phyloP scores from a whole-genome alignment of 1,140 invertebrate species.

The Campoletis sonorensis region DNA sequence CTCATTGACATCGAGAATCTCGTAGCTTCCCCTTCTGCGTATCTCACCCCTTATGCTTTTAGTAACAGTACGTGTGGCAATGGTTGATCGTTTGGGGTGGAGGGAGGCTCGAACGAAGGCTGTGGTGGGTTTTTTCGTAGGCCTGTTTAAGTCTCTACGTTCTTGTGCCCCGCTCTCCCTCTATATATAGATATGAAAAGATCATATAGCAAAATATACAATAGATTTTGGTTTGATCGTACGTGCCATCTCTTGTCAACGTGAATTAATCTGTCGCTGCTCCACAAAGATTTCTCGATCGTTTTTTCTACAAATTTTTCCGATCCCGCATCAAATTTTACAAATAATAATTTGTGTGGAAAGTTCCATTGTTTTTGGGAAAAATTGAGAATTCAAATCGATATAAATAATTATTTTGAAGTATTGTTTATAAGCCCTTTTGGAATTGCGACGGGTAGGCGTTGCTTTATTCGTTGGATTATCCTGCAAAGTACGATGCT shows the following conservation, averaged over 20 bases:
- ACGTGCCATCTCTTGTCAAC: slow-evolving; percentile 40
- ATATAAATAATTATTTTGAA: too few species aligned
- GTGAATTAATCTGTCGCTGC: slow-evolving; percentile 46
- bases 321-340: background rate
- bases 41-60: slow-evolving; percentile 38
- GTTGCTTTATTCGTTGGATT: too few species aligned
- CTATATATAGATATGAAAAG: background rate
- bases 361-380: too few species aligned
- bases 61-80: background rate
- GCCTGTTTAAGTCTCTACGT: slow-evolving; percentile 38
- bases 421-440: too few species aligned
- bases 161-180: background rate
- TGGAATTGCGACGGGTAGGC: too few species aligned
- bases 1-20: background rate
- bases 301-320: background rate
- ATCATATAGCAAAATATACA: background rate
- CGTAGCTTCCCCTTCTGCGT: slow-evolving; percentile 4
- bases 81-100: slow-evolving; percentile 6
- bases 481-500: too few species aligned
- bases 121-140: slow-evolving; percentile 44
- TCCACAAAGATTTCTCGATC: slow-evolving; percentile 1
- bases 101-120: slow-evolving; percentile 39
- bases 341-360: background rate
- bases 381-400: too few species aligned
- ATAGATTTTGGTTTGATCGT: background rate